A percentile compares a stretch with the other conserved stretches of the same genome.
These are phyloP conservation scores for Ormyrus nitidulus DNA, from an alignment of 2,888 invertebrate species.

Conservation along the genomic window DNA sequence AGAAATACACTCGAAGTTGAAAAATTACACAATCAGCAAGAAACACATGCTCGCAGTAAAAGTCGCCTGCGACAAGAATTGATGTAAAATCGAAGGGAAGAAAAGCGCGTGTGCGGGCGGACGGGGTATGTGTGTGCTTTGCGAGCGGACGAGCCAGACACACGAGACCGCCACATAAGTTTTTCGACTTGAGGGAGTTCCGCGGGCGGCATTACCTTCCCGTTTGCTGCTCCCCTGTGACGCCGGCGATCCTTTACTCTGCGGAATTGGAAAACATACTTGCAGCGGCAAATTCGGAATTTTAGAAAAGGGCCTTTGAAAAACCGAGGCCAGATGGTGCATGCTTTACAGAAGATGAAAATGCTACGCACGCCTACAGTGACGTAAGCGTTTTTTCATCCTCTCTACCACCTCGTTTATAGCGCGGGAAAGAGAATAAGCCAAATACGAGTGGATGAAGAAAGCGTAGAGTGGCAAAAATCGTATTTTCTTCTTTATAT, in stretches of 20 bases:
- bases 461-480: no score
- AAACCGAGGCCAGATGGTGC: background rate
- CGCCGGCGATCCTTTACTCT: background rate
- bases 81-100: background rate
- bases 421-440: no score
- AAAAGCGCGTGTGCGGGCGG: no score
- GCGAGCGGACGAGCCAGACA: no score
- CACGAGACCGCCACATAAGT: no score
- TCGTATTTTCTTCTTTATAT: no score
- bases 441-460: no score
- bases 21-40: no score
- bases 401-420: no score
- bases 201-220: background rate
- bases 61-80: background rate
- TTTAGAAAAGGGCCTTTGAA: background rate
- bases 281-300: constrained; percentile 16
- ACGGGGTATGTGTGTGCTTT: no score
- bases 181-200: no score
- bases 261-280: constrained; percentile 36
- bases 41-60: background rate
- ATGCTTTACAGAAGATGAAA: constrained; percentile 52
- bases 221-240: background rate
- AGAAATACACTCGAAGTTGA: no score
- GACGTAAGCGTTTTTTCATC: constrained; percentile 60
- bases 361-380: constrained; percentile 59